Conservation (phyloP, 2,113 vertebrate species). For the Clarias gariepinus region DNA sequence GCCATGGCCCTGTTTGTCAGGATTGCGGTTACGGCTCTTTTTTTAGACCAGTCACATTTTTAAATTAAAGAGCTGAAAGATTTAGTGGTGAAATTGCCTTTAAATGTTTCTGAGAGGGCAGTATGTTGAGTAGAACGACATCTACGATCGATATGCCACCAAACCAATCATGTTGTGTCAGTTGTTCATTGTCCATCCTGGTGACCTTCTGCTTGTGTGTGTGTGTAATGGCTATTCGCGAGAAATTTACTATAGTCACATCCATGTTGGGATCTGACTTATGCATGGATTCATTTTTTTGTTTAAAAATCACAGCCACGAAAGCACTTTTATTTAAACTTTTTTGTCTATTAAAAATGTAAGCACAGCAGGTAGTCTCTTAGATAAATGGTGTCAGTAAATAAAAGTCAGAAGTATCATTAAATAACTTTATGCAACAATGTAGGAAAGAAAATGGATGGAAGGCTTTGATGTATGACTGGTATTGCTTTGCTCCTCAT, state of each 20-base stretch:
- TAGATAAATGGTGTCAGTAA: constrained; percentile 4
- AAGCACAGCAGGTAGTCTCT: constrained; percentile 1
- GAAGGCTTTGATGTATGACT: constrained; percentile 24
- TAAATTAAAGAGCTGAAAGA: constrained; percentile 16
- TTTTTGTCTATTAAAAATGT: background rate
- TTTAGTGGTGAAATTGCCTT: constrained; percentile 8
- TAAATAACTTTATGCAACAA: constrained; percentile 1
- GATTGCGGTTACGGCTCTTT: constrained; percentile 8
- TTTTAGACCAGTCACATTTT: background rate
- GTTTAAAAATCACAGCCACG: constrained; percentile 23
- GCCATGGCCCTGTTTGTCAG: background rate
- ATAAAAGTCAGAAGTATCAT: background rate
- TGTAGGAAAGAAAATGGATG: constrained; percentile 12
- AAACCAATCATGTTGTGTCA: background rate
- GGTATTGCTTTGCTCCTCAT: background rate
- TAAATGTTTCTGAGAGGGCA: constrained; percentile 1
- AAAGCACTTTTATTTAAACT: constrained; percentile 20
- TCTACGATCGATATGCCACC: constrained; percentile 15
- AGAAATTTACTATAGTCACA: background rate
- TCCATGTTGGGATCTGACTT: constrained; percentile 21
- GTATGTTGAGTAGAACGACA: background rate
- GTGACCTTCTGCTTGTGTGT: background rate
- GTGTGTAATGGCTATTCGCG: background rate
- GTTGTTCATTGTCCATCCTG: constrained; percentile 1
- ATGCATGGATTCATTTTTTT: constrained; percentile 10